These are phyloP conservation scores for Corydoras maculifer DNA, from an alignment of 2,113 vertebrate genomes.

Conservation along the genomic window DNA sequence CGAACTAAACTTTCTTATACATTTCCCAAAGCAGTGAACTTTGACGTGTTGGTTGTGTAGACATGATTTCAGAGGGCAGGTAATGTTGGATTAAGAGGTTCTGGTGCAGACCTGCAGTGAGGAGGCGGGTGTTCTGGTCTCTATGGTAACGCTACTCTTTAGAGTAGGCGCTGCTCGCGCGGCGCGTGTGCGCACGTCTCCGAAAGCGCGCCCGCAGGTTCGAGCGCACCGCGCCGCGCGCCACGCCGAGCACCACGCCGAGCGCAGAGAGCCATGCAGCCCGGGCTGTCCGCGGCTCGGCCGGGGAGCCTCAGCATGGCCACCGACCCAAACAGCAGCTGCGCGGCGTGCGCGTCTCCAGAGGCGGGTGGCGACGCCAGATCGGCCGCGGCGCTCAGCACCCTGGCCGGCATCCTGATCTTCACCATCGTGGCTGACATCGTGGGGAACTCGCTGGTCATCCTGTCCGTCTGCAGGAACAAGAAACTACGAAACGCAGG, in stretches of 20 bases:
- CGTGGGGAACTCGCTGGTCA: constrained; percentile 72
- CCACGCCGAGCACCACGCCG: not conserved
- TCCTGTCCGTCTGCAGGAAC: constrained; percentile 74
- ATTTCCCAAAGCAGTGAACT: no score
- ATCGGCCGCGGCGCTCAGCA: constrained; percentile 56
- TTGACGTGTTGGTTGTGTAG: no score
- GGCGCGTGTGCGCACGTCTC: not conserved
- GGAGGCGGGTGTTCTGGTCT: no score
- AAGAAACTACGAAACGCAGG: constrained; percentile 78
- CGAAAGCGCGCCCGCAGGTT: not conserved
- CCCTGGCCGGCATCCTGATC: constrained; percentile 73
- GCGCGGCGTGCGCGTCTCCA: constrained; percentile 44
- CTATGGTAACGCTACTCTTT: not conserved
- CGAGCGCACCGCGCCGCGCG: not conserved
- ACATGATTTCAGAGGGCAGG: no score
- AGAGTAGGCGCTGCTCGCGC: not conserved
- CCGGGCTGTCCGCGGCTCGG: not conserved
- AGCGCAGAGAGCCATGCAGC: not conserved
- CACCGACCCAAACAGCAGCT: constrained; percentile 50
- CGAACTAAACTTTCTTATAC: no score
- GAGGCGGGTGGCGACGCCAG: constrained; percentile 20
- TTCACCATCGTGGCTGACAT: constrained; percentile 76
- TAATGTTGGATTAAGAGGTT: no score
- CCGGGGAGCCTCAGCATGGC: constrained; percentile 22
- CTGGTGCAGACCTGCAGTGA: no score